Evolutionary conservation across 2,888 invertebrate species (phyloP), one percentile per base, ranked within the genome.

Genomic region (Dione juno): DNA sequence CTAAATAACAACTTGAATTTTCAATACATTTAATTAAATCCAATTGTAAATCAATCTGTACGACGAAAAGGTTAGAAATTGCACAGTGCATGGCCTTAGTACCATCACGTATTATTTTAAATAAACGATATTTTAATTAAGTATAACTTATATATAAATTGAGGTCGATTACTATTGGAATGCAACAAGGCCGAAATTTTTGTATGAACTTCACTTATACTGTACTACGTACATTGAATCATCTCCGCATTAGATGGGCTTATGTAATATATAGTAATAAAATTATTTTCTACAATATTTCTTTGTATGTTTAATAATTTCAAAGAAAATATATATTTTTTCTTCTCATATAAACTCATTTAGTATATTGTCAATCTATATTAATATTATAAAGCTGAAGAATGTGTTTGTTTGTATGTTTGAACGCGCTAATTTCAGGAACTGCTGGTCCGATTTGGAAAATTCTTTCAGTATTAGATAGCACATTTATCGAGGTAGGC

Each of bases 121-220:
- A 57, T 50, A 43, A 61, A 35, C 45, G 58, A 67, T 71, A 35
- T 64, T 37, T n/a, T 57, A 67, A 61, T 69, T 57, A 69, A 48
- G 14, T 69, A 37, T 54, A n/a, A 53, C 53, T 54, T 69, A 64
- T 57, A 64, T 57, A n/a, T 28, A 21, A 48, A 61, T 50, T 67
- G 50, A 67, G 70, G 67, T 66, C 43, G 59, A 7, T 57, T 40
- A 13, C 37, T 50, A 28, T 67, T 41, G 54, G 54, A 35, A 63
- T 58, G 28, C 37, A 57, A 28, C 67, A 64, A 71, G 63, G 70
- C 48, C 67, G 28, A 57, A 37, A 58, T 71, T 58, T 58, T 48
- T 7, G 52, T 66, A 61, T 63, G 35, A 70, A 63, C 10, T 57
- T 54, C 41, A 37, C 41, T 67, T 66, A 8, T 45, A 48, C 16